Conservation (phyloP, 2,113 vertebrate genomes). For the Cyanocitta stelleri region DNA sequence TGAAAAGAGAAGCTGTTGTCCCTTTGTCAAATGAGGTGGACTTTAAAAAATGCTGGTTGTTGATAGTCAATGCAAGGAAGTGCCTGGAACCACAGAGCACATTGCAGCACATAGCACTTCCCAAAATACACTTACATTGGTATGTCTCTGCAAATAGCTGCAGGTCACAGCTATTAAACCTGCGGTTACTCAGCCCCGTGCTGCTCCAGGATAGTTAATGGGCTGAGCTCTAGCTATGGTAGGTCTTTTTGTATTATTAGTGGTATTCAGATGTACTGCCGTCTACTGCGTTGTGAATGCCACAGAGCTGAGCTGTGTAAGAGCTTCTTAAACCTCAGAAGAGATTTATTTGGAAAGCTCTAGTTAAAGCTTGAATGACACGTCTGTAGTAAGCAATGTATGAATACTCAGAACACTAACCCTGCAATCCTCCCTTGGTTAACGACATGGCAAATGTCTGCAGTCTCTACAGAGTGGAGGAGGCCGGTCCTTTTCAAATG, state of each 20-base stretch:
- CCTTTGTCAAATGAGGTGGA: neutral
- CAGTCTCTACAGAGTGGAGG: neutral
- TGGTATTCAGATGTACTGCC: neutral
- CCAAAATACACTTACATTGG: neutral
- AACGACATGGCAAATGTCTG: neutral
- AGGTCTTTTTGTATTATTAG: neutral
- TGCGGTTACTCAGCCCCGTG: neutral
- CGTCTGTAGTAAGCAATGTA: neutral
- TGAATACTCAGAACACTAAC: neutral
- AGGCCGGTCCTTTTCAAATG: neutral
- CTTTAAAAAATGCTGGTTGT: neutral
- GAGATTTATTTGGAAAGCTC: neutral
- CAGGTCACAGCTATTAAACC: neutral
- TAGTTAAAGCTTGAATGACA: neutral
- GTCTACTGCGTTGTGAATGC: neutral
- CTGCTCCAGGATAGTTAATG: neutral
- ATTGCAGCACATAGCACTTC: neutral
- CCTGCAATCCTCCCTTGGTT: neutral
- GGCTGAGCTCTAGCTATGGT: neutral
- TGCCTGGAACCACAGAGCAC: neutral
- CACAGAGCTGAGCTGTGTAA: neutral
- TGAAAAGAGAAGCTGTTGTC: neutral
- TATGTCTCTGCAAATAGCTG: neutral
- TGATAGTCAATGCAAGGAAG: neutral
- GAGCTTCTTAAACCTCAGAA: neutral